Percentiles rank a stretch among this genome's conserved stretches.
Conservation (phyloP, 2,797 vertebrate genomes). For the Malurus splendens region DNA sequence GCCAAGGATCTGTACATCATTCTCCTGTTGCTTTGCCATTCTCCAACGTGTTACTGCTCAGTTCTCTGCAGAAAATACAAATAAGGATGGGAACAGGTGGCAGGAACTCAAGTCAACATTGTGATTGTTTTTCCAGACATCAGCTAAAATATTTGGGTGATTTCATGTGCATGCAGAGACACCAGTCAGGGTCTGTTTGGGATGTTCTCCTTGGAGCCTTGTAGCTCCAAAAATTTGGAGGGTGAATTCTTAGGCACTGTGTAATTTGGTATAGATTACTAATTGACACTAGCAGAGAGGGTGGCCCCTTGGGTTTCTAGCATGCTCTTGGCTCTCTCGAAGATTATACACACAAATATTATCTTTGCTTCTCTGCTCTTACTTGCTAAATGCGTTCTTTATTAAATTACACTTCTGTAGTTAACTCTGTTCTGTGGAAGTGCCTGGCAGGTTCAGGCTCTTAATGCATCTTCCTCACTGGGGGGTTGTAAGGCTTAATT, state of each 20-base stretch:
- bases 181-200: neutral
- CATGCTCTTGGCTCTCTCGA: conserved; percentile 8
- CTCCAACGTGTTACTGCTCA: no score
- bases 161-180: neutral
- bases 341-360: conserved; percentile 9
- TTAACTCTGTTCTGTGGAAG: neutral
- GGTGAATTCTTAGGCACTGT: neutral
- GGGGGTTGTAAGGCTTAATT: conserved; percentile 45
- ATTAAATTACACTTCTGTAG: conserved; percentile 30
- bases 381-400: neutral
- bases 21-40: neutral
- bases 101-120: neutral
- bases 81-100: neutral
- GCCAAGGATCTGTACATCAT: neutral
- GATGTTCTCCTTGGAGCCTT: neutral
- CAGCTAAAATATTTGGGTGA: neutral
- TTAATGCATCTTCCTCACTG: neutral
- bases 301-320: conserved; percentile 23
- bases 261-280: conserved; percentile 21
- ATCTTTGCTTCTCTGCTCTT: conserved; percentile 27
- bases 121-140: neutral
- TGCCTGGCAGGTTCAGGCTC: neutral
- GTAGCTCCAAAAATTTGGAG: neutral
- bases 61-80: neutral
- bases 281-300: neutral